Base-by-base conservation (phyloP, 1,140 invertebrate genomes). In the Ericerus pela region DNA sequence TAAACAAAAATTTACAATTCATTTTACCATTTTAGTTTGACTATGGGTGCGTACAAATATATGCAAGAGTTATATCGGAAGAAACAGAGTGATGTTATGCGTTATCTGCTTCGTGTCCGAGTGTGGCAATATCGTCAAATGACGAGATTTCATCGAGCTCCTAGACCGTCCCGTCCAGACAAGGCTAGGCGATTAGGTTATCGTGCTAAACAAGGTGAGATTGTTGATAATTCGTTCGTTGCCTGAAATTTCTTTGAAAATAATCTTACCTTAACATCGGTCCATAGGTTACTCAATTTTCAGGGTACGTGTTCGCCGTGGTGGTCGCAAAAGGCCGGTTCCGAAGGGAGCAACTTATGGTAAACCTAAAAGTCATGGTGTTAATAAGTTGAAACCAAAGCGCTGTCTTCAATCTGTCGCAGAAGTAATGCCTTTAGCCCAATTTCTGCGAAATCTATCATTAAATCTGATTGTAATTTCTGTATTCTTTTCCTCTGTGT, bases 41-140 rank as follows among this genome's bases (percentile, higher is more conserved):
- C n/a, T n/a, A 99, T 99, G 96, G 96, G 96, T 69, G 96, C 94
- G 58, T 99, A 99, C 76, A 94, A 95, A 72, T 99, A 98, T 75
- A 93, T 99, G 77, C 90, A 96, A 72, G 96, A 99, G 70, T 76
- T 99, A 60, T 99, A 96, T 72, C 81, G 95, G 60, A 98, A 99
- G 76, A 99, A 99, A 77, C 95, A 99, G 74, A 92, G 88, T 67
- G 93, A 96, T 84, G 89, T 94, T 61, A 82, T 96, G 73, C 81
- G 91, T 59, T 96, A 89, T 71, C 74, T 96, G 61, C 78, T 93
- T 41, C 85, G 96, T 66, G 79, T 99, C 31, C 80, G 96, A 65
- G 92, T 91, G 60, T 99, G 96, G 96, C 94, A 99, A 68, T 97
- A 94, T 66, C 84, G 96, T 57, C 96, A 99, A 70, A 73, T 98